A percentile compares a stretch with the other conserved stretches of the same genome.
Evolutionary conservation across 2,113 vertebrate genomes (phyloP).

Genomic region (Anhinga rufa): DNA sequence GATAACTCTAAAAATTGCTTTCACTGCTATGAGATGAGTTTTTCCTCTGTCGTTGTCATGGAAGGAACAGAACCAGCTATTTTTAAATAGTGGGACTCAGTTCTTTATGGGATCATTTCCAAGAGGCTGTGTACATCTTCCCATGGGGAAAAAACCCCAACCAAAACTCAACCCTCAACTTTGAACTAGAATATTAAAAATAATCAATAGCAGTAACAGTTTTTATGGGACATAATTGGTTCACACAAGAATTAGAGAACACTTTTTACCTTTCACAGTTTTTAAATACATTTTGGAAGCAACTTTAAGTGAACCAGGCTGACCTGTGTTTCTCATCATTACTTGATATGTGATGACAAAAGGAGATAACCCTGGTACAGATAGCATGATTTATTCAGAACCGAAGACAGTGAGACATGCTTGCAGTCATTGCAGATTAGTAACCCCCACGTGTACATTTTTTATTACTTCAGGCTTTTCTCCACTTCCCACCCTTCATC

Average conservation of each 20-base stretch:
- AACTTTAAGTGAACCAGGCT: background rate
- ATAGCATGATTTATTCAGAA: slow-evolving; percentile 56
- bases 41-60: slow-evolving; percentile 20
- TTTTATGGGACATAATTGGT: background rate
- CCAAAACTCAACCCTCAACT: background rate
- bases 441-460: background rate
- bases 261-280: background rate
- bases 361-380: slow-evolving; percentile 37
- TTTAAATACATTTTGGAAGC: background rate
- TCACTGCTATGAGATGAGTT: background rate
- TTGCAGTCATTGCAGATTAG: background rate
- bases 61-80: background rate
- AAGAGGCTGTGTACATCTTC: background rate
- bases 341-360: slow-evolving; percentile 41
- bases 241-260: background rate
- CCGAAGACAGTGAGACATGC: background rate
- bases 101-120: background rate
- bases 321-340: slow-evolving; percentile 24
- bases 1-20: background rate
- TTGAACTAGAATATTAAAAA: background rate
- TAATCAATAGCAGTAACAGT: background rate
- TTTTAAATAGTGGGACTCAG: background rate
- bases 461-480: slow-evolving; percentile 41
- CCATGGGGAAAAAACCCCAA: background rate
- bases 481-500: background rate